Evolutionary conservation across 92 coral and sea anemone species (phyloP).

Genomic region (Zoanthus sociatus): DNA sequence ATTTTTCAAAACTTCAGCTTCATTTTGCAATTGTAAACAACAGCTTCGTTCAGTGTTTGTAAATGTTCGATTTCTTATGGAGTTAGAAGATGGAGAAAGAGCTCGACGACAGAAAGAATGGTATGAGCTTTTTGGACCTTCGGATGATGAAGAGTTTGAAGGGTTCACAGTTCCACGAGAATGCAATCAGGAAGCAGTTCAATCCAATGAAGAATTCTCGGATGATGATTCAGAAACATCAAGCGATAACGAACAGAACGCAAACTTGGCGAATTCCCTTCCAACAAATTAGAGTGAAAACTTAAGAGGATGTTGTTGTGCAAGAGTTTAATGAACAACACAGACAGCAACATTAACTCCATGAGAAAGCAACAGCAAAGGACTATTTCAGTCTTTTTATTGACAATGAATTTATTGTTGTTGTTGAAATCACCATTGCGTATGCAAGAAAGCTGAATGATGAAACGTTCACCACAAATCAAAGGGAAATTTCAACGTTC

Average conservation of each 20-base stretch:
- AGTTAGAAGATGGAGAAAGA: conserved; percentile 25
- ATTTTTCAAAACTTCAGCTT: conserved; percentile 8
- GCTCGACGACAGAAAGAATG: conserved; percentile 16
- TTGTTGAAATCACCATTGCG: conserved; percentile 39
- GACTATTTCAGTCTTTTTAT: conserved; percentile 7
- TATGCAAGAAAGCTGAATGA: conserved; percentile 53
- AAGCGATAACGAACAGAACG: conserved; percentile 2
- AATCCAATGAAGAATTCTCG: background rate
- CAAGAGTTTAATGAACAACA: conserved; percentile 15
- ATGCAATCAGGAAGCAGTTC: conserved; percentile 13
- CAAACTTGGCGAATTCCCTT: conserved; percentile 20
- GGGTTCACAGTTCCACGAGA: conserved; percentile 7
- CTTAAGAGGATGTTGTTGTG: conserved; percentile 6
- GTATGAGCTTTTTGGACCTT: conserved; percentile 6
- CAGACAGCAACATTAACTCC: background rate
- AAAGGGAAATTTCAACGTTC: conserved; percentile 43
- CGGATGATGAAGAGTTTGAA: conserved; percentile 24
- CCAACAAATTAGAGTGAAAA: conserved; percentile 8
- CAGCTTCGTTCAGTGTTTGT: conserved; percentile 8
- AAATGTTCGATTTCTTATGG: conserved; percentile 2
- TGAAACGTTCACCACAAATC: conserved; percentile 42
- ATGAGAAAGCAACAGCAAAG: conserved; percentile 25
- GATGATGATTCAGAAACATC: conserved; percentile 3
- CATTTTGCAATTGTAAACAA: background rate
- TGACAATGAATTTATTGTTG: conserved; percentile 5